phyloP scores from a whole-genome alignment of 2,113 vertebrate genomes.

The Malaclemys terrapin region DNA sequence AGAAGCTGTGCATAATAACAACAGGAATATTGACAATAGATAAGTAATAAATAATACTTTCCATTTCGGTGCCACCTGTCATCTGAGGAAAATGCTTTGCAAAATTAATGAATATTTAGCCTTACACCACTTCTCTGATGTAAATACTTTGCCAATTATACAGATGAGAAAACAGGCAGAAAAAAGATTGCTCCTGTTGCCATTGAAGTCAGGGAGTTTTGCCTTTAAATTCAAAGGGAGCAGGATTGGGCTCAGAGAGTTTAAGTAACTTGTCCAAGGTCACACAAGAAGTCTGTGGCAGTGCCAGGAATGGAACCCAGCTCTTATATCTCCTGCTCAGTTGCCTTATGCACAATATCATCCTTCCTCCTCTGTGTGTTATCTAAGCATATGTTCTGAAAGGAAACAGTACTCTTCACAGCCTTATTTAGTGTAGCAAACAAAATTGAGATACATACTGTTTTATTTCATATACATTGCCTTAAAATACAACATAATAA shows the following conservation, averaged over 20 bases:
- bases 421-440: not conserved
- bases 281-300: not conserved
- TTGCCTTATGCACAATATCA: not conserved
- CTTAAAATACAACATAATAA: not conserved
- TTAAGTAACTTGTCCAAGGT: too few relatives aligned
- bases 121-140: not conserved
- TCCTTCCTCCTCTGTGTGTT: not conserved
- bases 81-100: not conserved
- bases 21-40: not conserved
- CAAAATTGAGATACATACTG: not conserved
- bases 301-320: not conserved
- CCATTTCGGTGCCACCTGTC: constrained; percentile 20
- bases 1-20: not conserved
- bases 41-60: not conserved
- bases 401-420: not conserved
- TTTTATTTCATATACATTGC: not conserved
- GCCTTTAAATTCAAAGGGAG: too few relatives aligned
- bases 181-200: not conserved
- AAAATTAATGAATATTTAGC: not conserved
- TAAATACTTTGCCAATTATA: not conserved
- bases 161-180: not conserved
- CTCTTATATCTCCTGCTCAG: not conserved
- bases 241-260: too few relatives aligned
- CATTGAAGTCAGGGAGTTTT: not conserved
- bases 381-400: not conserved